Percentiles rank a stretch among this genome's conserved stretches.
Evolutionary conservation across 2,113 vertebrate genomes (phyloP).

Genomic region (Colius striatus): DNA sequence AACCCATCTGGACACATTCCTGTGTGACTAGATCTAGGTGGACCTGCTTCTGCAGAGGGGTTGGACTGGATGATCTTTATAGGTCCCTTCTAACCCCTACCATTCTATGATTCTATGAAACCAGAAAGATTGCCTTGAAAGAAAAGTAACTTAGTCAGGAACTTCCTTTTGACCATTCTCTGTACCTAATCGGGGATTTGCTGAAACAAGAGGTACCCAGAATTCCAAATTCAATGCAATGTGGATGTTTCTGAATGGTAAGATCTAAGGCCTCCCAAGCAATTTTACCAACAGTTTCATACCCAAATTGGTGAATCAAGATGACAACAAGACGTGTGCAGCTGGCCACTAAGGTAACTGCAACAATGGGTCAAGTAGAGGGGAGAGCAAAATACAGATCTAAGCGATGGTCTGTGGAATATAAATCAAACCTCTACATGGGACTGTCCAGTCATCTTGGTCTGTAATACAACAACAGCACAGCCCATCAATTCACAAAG

Average conservation of each 20-base stretch:
- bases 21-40: too few species aligned
- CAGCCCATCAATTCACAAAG: not conserved
- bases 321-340: not conserved
- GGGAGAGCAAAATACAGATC: not conserved
- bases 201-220: not conserved
- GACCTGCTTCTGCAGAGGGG: too few species aligned
- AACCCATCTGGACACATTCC: too few species aligned
- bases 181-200: not conserved
- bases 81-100: too few species aligned
- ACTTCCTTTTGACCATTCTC: not conserved
- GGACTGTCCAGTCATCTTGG: not conserved
- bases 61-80: too few species aligned
- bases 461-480: not conserved
- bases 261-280: not conserved
- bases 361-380: not conserved
- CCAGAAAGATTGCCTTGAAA: not conserved
- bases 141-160: not conserved
- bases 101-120: not conserved
- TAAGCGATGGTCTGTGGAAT: not conserved
- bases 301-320: not conserved
- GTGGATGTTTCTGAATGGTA: not conserved
- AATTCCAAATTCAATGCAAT: not conserved
- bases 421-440: not conserved
- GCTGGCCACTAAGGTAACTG: fast-evolving
- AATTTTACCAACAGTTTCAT: not conserved